These are phyloP conservation scores for Brenthis daphne DNA, from an alignment of 2,888 invertebrate species.

Conservation along the genomic window DNA sequence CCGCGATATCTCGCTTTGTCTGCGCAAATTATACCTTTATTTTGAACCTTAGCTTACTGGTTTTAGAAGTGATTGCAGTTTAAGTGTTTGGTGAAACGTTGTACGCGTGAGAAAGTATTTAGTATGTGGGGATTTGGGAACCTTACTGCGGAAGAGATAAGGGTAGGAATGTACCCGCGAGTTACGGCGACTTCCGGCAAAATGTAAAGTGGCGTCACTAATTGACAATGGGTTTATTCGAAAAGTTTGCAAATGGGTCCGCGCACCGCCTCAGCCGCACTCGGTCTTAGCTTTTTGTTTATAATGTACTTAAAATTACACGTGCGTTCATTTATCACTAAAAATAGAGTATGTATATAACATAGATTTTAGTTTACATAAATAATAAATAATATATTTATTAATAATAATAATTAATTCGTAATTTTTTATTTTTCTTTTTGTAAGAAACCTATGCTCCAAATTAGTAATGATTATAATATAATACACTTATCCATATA, in stretches of 20 bases:
- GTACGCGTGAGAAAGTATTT: slow-evolving; percentile 4
- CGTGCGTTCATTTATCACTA: no score
- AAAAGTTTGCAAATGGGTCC: slow-evolving; percentile 42
- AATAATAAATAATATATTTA: no score
- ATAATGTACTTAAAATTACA: no score
- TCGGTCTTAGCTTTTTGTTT: neutral
- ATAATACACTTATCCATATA: no score
- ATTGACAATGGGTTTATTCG: slow-evolving; percentile 60
- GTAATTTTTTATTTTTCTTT: no score
- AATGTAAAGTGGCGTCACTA: slow-evolving; percentile 44
- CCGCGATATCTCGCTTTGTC: slow-evolving; percentile 40
- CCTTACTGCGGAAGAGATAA: slow-evolving; percentile 15
- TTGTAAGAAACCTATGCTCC: no score
- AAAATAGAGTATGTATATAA: no score
- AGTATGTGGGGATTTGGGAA: slow-evolving; percentile 3
- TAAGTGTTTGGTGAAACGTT: neutral
- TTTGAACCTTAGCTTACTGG: slow-evolving; percentile 2
- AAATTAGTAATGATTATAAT: no score
- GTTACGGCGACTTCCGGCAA: slow-evolving; percentile 4
- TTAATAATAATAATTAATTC: no score
- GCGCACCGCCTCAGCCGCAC: neutral
- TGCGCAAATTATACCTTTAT: neutral
- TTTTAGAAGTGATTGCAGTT: slow-evolving; percentile 1
- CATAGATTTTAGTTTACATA: no score
- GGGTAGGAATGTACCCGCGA: slow-evolving; percentile 2